Percentiles rank a stretch among this genome's conserved stretches.
These are phyloP conservation scores for Danio kyathit DNA, from an alignment of 2,797 vertebrate genomes.

Conservation along the genomic window DNA sequence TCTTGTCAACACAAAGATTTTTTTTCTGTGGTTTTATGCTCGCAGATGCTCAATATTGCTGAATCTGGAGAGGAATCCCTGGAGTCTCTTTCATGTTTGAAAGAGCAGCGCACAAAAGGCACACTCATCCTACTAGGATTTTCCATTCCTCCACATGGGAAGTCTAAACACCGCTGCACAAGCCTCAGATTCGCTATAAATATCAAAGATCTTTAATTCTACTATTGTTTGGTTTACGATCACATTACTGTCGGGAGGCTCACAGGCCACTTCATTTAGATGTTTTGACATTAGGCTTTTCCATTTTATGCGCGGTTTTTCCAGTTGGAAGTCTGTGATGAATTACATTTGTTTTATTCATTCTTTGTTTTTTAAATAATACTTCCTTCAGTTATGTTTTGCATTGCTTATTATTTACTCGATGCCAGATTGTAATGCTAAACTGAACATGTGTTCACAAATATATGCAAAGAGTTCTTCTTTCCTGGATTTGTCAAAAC, in stretches of 20 bases:
- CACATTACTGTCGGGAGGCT: constrained; percentile 53
- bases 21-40: constrained; percentile 32
- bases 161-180: constrained; percentile 31
- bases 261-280: constrained; percentile 9
- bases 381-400: constrained; percentile 33
- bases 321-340: constrained; percentile 39
- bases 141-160: constrained; percentile 32
- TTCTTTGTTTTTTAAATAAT: background rate
- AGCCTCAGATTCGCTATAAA: constrained; percentile 31
- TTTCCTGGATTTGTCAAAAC: constrained; percentile 26
- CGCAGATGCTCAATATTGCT: constrained; percentile 42
- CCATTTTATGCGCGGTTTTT: constrained; percentile 29
- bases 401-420: constrained; percentile 6
- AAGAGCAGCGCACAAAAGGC: constrained; percentile 27
- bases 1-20: constrained; percentile 42
- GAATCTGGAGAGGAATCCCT: constrained; percentile 24
- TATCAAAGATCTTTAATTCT: constrained; percentile 26
- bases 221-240: constrained; percentile 38
- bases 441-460: background rate
- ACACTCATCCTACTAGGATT: constrained; percentile 21
- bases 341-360: constrained; percentile 39
- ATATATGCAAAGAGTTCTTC: constrained; percentile 24
- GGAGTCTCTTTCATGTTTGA: constrained; percentile 20
- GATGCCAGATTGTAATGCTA: background rate
- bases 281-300: constrained; percentile 47